These are phyloP conservation scores for Pollachius pollachius DNA, from an alignment of 2,113 vertebrate genomes.

Conservation along the genomic window DNA sequence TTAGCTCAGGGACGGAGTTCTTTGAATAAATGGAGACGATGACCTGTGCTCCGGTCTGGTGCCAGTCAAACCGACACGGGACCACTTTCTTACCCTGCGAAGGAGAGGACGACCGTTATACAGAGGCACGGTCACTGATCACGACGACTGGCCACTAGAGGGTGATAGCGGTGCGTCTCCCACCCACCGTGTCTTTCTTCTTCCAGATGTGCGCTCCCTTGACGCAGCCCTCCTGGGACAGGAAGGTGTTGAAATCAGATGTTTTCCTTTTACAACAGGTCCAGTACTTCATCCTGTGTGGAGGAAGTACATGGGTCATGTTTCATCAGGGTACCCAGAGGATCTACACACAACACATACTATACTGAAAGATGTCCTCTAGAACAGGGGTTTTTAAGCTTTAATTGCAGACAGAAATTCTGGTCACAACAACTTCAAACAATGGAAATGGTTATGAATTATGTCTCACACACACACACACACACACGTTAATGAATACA, in stretches of 20 bases:
- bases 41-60: conserved; percentile 93
- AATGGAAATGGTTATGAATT: no score
- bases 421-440: no score
- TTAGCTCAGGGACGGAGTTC: conserved; percentile 87
- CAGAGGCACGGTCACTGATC: not conserved
- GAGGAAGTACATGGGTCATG: conserved; percentile 16
- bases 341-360: conserved; percentile 1
- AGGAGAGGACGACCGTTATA: conserved; percentile 1
- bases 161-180: conserved; percentile 18
- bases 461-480: no score
- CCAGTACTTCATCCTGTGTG: conserved; percentile 95
- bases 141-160: conserved; percentile 39
- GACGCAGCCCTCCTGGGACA: conserved; percentile 91
- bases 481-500: no score
- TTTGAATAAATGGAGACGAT: conserved; percentile 96
- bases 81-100: conserved; percentile 87
- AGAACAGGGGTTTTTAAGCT: no score
- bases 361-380: no score
- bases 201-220: conserved; percentile 87
- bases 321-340: conserved; percentile 24
- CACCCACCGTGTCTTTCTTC: conserved; percentile 86
- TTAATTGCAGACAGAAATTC: no score
- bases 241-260: conserved; percentile 91
- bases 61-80: conserved; percentile 95
- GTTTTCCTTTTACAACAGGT: conserved; percentile 97